Base-by-base conservation (phyloP, 1,140 invertebrate species). In the Euborellia annulipes region DNA sequence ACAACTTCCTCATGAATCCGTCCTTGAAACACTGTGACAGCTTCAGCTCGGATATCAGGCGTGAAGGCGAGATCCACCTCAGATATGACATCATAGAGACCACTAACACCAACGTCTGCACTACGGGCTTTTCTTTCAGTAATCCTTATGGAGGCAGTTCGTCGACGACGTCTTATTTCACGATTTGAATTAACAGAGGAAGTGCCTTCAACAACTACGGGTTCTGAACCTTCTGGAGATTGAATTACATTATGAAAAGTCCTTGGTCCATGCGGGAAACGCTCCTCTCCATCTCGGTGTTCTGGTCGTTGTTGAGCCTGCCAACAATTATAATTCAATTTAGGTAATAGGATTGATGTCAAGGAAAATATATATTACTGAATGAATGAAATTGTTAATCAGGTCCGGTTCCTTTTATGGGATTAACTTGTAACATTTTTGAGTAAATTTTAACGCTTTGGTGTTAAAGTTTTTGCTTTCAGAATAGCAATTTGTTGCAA, bases 61-160 rank as follows among this genome's bases (percentile, higher is more conserved):
- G 81, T 85, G 60, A 92, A 93, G n/a, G 84, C 85, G 17, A 93
- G 64, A 61, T 93, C 89, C 6, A 44, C 83, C 62, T 89, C 85
- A 2, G 85, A 88, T 20, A 92, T 88, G n/a, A 93, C 87, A 51
- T 89, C 83, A 61, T 87, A 91, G 32, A 85, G 72, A 2, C 84
- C 85, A 51, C 76, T 83, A 14, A 90, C 86, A 7, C 84, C 87
- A 9, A 88, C 83, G 58, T 85, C 85, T 2, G 81, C 83, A 49
- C 79, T 85, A 18, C 81, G 72, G 9, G 70, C 76, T 54, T 82
- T 79, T 3, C 82, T 67, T 54, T 82, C 79, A 6, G 78, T 73
- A 11, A 82, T 69, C 0, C 75, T 69, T 2, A 84, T 67, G 0
- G 79, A 79, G 16, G 85, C 67, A 41, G 74, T 71, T 22, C 67